Conservation (phyloP, 2,113 vertebrate species). For the Corythornis vintsioides region DNA sequence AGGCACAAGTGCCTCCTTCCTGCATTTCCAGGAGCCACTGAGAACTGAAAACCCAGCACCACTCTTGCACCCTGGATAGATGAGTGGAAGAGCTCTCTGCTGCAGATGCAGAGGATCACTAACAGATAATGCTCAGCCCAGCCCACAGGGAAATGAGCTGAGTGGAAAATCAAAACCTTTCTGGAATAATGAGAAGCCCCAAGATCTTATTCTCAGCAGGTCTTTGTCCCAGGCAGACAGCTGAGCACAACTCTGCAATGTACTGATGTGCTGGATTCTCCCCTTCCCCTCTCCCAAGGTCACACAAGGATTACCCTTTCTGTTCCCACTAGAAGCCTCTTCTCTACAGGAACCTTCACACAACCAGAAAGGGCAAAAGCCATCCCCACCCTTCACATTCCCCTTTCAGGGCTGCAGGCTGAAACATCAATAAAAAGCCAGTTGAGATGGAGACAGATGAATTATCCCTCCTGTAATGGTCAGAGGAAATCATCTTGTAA, state of each 20-base stretch:
- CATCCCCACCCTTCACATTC: background rate
- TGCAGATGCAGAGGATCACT: background rate
- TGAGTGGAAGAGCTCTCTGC: background rate
- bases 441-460: background rate
- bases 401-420: background rate
- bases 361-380: background rate
- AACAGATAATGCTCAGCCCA: background rate
- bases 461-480: background rate
- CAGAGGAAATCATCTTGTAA: constrained; percentile 2
- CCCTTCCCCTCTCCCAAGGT: background rate
- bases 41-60: background rate
- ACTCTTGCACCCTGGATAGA: background rate
- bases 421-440: background rate
- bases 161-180: background rate
- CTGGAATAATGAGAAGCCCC: background rate
- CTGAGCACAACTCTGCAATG: background rate
- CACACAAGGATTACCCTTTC: background rate
- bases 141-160: background rate
- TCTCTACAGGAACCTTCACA: background rate
- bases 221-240: background rate
- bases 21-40: background rate
- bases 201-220: background rate
- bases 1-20: background rate
- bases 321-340: background rate
- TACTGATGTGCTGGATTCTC: background rate